These are phyloP conservation scores for Ciconia nigra DNA, from an alignment of 2,797 vertebrate species.

Conservation along the genomic window DNA sequence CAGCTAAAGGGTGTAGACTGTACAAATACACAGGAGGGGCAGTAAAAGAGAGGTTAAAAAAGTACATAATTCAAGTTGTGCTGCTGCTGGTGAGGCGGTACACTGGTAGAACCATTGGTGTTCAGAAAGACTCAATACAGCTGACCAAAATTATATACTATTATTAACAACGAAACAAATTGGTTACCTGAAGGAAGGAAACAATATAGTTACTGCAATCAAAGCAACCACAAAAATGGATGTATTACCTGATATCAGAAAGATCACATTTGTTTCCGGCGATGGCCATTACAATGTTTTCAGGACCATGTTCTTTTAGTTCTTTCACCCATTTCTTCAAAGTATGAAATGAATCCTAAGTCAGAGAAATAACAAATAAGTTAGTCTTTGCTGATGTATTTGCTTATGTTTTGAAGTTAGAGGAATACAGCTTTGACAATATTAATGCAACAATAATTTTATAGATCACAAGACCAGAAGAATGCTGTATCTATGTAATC, in stretches of 20 bases:
- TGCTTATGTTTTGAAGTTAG: neutral
- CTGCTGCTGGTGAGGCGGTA: neutral
- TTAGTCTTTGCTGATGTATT: neutral
- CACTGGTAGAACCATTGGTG: neutral
- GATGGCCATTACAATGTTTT: constrained; percentile 97
- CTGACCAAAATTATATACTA: neutral
- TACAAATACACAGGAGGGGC: neutral
- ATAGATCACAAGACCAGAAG: neutral
- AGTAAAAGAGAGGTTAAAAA: neutral
- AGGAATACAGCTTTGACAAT: neutral
- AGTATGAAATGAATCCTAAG: constrained; percentile 96
- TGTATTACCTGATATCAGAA: constrained; percentile 91
- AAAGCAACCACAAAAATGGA: neutral
- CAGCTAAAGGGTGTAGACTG: neutral
- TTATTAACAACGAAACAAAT: neutral
- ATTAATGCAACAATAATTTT: neutral
- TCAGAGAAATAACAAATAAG: constrained; percentile 32
- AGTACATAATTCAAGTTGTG: neutral
- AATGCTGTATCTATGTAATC: neutral
- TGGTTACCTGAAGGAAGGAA: neutral
- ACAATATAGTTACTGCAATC: neutral
- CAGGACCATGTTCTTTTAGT: constrained; percentile 96
- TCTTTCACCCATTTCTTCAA: constrained; percentile 99
- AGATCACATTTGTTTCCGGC: constrained; percentile 98
- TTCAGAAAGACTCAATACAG: neutral